Evolutionary conservation across 2,888 invertebrate genomes (phyloP).

Genomic region (Drosophila acutilabella): DNA sequence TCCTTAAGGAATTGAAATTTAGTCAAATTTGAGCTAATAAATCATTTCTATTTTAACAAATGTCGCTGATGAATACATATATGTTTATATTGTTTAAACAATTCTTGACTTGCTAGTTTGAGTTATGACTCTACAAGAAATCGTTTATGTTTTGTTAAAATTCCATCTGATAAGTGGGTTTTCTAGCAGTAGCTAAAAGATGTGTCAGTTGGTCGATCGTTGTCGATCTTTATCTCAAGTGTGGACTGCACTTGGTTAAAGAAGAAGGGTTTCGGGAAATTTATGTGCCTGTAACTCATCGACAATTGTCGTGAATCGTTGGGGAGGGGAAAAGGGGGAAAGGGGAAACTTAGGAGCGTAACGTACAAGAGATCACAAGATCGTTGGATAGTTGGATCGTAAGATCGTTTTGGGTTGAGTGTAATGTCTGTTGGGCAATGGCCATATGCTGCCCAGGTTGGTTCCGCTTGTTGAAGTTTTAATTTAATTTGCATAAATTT

Average conservation of each 20-base stretch:
- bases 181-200: conserved; percentile 1
- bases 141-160: background rate
- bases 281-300: conserved; percentile 63
- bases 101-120: too few relatives aligned
- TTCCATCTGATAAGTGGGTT: background rate
- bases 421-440: conserved; percentile 4
- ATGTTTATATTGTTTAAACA: too few relatives aligned
- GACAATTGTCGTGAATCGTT: conserved; percentile 33
- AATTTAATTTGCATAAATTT: conserved; percentile 82
- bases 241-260: conserved; percentile 22
- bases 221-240: conserved; percentile 56
- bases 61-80: too few relatives aligned
- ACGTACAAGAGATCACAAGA: too few relatives aligned
- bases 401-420: background rate
- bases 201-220: conserved; percentile 39
- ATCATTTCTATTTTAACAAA: too few relatives aligned
- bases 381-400: conserved; percentile 7
- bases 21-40: too few relatives aligned
- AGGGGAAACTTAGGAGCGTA: background rate
- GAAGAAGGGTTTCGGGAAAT: conserved; percentile 55
- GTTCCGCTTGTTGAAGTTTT: conserved; percentile 81
- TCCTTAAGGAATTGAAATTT: too few relatives aligned
- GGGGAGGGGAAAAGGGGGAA: background rate
- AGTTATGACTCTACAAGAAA: background rate
- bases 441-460: conserved; percentile 63